Evolutionary conservation across 2,797 vertebrate genomes (phyloP).

Genomic region (Enoplosus armatus): DNA sequence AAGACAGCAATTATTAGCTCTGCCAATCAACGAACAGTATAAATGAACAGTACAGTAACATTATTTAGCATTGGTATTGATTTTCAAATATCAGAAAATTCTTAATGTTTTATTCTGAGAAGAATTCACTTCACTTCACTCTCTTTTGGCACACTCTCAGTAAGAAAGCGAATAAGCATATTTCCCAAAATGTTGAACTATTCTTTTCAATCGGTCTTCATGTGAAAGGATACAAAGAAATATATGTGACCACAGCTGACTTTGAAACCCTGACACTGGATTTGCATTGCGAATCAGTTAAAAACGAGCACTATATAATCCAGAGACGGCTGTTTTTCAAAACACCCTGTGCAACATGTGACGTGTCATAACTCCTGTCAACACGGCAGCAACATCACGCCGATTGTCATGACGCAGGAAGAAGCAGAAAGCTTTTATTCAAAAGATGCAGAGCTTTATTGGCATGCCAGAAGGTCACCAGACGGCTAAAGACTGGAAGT

Average conservation of each 20-base stretch:
- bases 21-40: neutral
- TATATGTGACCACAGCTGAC: neutral
- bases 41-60: neutral
- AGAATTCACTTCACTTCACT: too few species aligned
- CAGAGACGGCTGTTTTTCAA: constrained; percentile 3
- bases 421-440: constrained; percentile 4
- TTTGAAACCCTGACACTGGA: constrained; percentile 5
- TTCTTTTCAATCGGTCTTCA: neutral
- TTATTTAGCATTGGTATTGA: neutral
- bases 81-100: too few species aligned
- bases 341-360: constrained; percentile 1
- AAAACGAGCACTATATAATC: neutral
- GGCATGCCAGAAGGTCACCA: neutral
- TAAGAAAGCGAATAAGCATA: neutral
- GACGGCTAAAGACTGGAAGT: constrained; percentile 2
- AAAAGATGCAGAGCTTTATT: neutral
- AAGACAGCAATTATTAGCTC: neutral
- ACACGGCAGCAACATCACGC: neutral
- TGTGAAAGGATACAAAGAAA: neutral
- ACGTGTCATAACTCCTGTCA: constrained; percentile 14
- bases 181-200: neutral
- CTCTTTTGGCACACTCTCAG: too few species aligned
- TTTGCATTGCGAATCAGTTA: constrained; percentile 5
- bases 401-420: neutral
- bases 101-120: too few species aligned